Evolutionary conservation across 2,888 invertebrate genomes (phyloP), one percentile per base, ranked within the genome.

Genomic region (Cosmorhoe ocellata): DNA sequence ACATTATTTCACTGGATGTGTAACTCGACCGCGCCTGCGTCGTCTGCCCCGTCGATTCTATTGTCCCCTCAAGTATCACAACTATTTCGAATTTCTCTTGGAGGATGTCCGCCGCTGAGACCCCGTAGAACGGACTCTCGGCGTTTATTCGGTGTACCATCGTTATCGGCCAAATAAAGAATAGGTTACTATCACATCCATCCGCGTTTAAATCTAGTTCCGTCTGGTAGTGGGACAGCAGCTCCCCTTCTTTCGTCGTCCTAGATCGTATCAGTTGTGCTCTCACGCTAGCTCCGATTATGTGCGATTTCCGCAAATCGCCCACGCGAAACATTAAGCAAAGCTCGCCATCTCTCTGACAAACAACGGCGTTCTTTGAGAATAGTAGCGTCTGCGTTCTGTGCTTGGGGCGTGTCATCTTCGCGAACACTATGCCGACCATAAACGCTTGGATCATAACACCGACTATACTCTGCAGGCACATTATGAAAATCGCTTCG

Each of bases 151-250:
- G 92, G 76, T 98, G 98, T 28, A 96, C 95, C 70, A 98, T 94
- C 1, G 96, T 96, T 76, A 96, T 95, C 0, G 98, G 98, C 98
- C 98, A 98, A 63, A 98, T 96, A 76, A 98, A 95, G 87, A 98
- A 97, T 12, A 98, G 87, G 65, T 95, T 93, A 61, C 96, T 95
- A 62, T 94, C 93, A 67, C 96, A 95, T 51, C 95, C 95, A 74
- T 96, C 95, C 10, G 94, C 94, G 64, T 92, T 91, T 31, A 93
- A 80, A 54, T 90, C 86, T 57, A 96, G 84, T 79, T 96, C 96
- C 49, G 94, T 94, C 81, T 97, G 96, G 74, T 95, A 95, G 76
- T 96, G 95, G 7, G 94, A 94, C 58, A 97, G 81, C 36, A 94
- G 80, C 80, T 97, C 97, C 26, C 97, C 97, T 85, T 98, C 97